Base-by-base conservation (phyloP, 64 coral and sea anemone genomes). In the Acropora yongei region DNA sequence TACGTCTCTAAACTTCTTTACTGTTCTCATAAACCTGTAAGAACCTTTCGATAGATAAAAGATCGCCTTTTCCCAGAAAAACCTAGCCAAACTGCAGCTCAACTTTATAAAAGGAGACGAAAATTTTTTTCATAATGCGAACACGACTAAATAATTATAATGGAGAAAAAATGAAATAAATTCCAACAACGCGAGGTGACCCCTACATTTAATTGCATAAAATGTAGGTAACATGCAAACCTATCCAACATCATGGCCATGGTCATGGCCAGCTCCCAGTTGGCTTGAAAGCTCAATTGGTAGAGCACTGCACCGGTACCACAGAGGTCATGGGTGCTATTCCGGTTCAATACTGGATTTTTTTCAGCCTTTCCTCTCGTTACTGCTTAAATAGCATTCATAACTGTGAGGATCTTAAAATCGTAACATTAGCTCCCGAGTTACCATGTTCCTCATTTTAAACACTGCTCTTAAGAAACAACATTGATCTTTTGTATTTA, bases 361-460 rank as follows among this genome's bases (percentile, higher is more conserved):
- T 53, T 53, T 53, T 53, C 50, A 53, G 50, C 50, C 50, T 53
- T 53, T 53, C 50, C 50, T 53, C 5, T 53, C 50, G 5, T 4
- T 53, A 53, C 50, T 53, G 50, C 50, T 53, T 53, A 53, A 53
- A 53, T 53, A 53, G 50, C 50, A 53, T 53, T 53, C 50, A 53
- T 53, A 53, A 53, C 50, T 53, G 8, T 4, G 5, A 53, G 30
- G 30, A 30, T 30, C 30, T 30, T 30, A 30, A 30, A 30, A 30
- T 30, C 11, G n/a, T 14, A 18, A 69, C 67, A 69, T 69, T 55
- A 69, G 67, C 41, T 73, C 71, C 30, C 71, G n/a, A 6, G 71
- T 73, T 73, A 73, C 71, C n/a, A 73, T 73, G 71, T 73, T 73
- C 17, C n/a, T n/a, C 71, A 73, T 73, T 73, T 73, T 73, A 42